Percentiles rank a stretch among this genome's conserved stretches.
Evolutionary conservation across 2,797 vertebrate species (phyloP).

Genomic region (Microctenopoma steveboyesi): DNA sequence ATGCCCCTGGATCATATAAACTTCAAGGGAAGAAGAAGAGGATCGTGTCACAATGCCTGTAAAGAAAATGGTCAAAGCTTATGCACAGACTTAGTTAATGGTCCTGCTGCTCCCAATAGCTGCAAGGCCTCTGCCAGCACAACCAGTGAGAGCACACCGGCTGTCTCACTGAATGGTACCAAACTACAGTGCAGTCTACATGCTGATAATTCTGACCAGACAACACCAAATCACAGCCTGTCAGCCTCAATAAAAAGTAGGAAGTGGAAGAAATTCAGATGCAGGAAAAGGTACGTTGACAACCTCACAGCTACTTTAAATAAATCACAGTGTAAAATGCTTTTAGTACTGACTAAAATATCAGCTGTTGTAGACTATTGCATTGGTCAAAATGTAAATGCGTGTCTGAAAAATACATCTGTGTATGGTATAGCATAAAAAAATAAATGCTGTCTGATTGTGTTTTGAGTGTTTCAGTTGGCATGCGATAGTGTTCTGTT

Average conservation of each 20-base stretch:
- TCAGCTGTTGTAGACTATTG: background rate
- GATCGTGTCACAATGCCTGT: constrained; percentile 5
- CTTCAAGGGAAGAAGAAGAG: constrained; percentile 12
- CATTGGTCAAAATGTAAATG: constrained; percentile 4
- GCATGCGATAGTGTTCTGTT: too few species aligned
- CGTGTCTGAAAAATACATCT: background rate
- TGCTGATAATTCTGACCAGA: constrained; percentile 5
- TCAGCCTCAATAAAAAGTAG: constrained; percentile 20
- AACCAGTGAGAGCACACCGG: constrained; percentile 8
- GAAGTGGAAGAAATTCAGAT: constrained; percentile 17
- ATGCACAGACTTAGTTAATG: constrained; percentile 32
- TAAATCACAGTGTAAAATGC: background rate
- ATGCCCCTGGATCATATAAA: constrained; percentile 51
- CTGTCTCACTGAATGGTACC: background rate
- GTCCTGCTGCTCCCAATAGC: constrained; percentile 1
- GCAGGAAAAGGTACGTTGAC: constrained; percentile 34
- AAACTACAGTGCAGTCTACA: constrained; percentile 1
- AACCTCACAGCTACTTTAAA: constrained; percentile 10
- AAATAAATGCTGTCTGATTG: background rate
- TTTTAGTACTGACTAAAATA: background rate
- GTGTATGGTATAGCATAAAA: background rate
- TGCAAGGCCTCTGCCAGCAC: constrained; percentile 5
- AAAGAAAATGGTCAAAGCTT: constrained; percentile 24
- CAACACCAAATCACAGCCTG: background rate
- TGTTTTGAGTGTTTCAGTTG: background rate